Evolutionary conservation across 2,888 invertebrate genomes (phyloP).

Genomic region (Zaprionus obscuricornis): DNA sequence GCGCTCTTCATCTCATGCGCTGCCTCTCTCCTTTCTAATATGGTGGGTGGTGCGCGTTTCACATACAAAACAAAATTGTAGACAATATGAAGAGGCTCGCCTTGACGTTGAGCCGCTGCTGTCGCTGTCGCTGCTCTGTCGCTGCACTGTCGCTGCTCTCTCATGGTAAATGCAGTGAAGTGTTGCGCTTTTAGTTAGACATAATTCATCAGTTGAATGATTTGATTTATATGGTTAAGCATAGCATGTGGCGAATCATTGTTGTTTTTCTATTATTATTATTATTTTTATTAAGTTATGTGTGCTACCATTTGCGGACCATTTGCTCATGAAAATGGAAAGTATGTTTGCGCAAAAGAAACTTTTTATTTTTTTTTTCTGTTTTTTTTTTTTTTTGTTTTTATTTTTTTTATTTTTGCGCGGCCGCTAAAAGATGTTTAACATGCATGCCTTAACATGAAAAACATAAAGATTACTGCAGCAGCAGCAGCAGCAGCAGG

Average conservation of each 20-base stretch:
- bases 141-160: too few relatives aligned
- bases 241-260: constrained; percentile 65
- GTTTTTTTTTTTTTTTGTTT: too few relatives aligned
- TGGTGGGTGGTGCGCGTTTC: too few relatives aligned
- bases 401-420: constrained; percentile 12
- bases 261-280: constrained; percentile 45
- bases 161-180: constrained; percentile 64
- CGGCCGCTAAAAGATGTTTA: constrained; percentile 52
- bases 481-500: too few relatives aligned
- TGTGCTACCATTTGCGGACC: constrained; percentile 55
- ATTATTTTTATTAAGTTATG: constrained; percentile 38
- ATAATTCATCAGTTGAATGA: constrained; percentile 77
- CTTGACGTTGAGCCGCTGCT: too few relatives aligned
- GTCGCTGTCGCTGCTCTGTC: too few relatives aligned
- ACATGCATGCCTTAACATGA: constrained; percentile 73
- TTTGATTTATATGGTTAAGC: constrained; percentile 77
- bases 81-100: too few relatives aligned
- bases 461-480: constrained; percentile 61
- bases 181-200: constrained; percentile 62
- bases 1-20: too few relatives aligned
- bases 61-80: too few relatives aligned
- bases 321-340: constrained; percentile 72
- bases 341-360: constrained; percentile 71
- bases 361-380: too few relatives aligned
- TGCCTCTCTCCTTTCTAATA: too few relatives aligned